A percentile compares a stretch with the other conserved stretches of the same genome.
These are phyloP conservation scores for Colistium nudipinnis DNA, from an alignment of 2,113 vertebrate genomes.

Conservation along the genomic window DNA sequence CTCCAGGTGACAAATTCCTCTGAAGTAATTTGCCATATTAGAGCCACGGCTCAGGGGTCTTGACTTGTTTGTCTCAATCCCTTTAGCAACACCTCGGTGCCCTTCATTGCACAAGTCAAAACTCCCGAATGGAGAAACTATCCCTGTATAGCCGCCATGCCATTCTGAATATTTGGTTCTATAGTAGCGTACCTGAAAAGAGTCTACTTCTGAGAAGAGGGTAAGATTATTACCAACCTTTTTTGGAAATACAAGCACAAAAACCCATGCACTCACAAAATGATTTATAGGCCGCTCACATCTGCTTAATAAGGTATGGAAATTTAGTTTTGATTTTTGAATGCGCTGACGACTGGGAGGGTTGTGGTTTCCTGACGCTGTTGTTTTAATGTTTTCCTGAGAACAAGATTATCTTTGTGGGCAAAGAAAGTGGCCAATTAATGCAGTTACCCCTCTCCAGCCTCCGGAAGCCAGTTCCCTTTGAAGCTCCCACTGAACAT, in stretches of 20 bases:
- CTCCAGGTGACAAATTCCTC: slow-evolving; percentile 73
- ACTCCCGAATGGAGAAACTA: slow-evolving; percentile 33
- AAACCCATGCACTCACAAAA: slow-evolving; percentile 16
- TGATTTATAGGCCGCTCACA: slow-evolving; percentile 33
- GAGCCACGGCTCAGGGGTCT: slow-evolving; percentile 53
- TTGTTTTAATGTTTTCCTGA: slow-evolving; percentile 51
- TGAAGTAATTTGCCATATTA: slow-evolving; percentile 65
- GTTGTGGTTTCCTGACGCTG: slow-evolving; percentile 58
- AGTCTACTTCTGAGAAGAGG: slow-evolving; percentile 27
- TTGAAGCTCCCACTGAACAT: slow-evolving; percentile 69
- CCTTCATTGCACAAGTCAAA: slow-evolving; percentile 54
- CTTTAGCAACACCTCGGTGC: slow-evolving; percentile 54
- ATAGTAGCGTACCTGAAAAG: slow-evolving; percentile 21
- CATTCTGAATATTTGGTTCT: slow-evolving; percentile 28
- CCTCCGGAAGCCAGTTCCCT: slow-evolving; percentile 60
- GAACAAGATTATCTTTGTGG: slow-evolving; percentile 73
- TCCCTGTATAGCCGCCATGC: slow-evolving; percentile 15
- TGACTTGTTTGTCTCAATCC: slow-evolving; percentile 50
- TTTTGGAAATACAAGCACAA: slow-evolving; percentile 27
- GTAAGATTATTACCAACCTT: background rate
- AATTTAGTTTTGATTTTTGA: slow-evolving; percentile 51
- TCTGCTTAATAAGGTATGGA: slow-evolving; percentile 26
- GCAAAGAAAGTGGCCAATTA: slow-evolving; percentile 59
- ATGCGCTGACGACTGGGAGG: slow-evolving; percentile 40
- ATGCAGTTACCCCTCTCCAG: slow-evolving; percentile 45